These are phyloP conservation scores for Cephus nigrinus DNA, from an alignment of 2,888 invertebrate genomes.

Conservation along the genomic window DNA sequence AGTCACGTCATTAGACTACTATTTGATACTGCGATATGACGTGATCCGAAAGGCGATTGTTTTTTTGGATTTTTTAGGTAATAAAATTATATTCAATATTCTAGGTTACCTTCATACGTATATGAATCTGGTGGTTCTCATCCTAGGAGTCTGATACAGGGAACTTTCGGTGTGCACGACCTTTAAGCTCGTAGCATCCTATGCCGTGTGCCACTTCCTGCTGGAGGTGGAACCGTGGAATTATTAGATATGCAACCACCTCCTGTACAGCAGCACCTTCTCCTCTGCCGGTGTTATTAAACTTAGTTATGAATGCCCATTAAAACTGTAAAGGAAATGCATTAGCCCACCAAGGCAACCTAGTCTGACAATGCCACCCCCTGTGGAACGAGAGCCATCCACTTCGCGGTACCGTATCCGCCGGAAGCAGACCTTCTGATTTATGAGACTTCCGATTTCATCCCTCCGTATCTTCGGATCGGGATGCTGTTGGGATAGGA, in stretches of 20 bases:
- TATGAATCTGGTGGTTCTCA: too few relatives aligned
- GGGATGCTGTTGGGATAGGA: too few relatives aligned
- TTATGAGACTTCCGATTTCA: slow-evolving; percentile 1
- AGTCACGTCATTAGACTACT: background rate
- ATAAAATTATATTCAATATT: too few relatives aligned
- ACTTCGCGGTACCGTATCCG: slow-evolving; percentile 37
- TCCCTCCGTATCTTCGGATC: too few relatives aligned
- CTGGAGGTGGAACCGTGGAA: slow-evolving; percentile 44
- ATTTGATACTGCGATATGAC: too few relatives aligned
- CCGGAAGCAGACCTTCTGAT: slow-evolving; percentile 28
- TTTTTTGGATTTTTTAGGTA: too few relatives aligned
- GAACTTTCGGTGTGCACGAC: background rate
- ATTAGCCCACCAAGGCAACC: slow-evolving; percentile 58
- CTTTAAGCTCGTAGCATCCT: background rate
- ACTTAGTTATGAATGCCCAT: slow-evolving; percentile 66
- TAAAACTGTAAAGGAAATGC: slow-evolving; percentile 66
- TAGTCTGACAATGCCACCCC: slow-evolving; percentile 36
- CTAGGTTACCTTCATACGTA: too few relatives aligned
- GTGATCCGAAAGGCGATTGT: too few relatives aligned
- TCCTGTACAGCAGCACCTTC: slow-evolving; percentile 36
- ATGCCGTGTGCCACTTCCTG: slow-evolving; percentile 38
- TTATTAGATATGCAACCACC: slow-evolving; percentile 61
- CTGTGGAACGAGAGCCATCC: slow-evolving; percentile 47
- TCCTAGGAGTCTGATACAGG: too few relatives aligned
- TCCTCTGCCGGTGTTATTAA: slow-evolving; percentile 60